Percentiles rank a stretch among this genome's conserved stretches.
These are phyloP conservation scores for Rhopalosiphum nymphaeae DNA, from an alignment of 2,888 invertebrate genomes.

Conservation along the genomic window DNA sequence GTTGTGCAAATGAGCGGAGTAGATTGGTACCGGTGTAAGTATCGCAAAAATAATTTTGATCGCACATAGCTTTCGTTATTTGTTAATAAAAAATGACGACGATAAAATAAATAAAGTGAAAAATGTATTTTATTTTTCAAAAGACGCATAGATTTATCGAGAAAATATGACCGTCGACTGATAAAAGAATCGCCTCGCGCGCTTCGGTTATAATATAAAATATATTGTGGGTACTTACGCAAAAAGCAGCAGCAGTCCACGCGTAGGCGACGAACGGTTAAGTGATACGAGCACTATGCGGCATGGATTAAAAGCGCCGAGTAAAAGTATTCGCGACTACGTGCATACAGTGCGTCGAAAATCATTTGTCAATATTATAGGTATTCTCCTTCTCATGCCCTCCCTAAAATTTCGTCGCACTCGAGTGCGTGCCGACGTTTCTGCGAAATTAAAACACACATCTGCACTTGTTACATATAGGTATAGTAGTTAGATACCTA, in stretches of 20 bases:
- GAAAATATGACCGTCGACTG: not conserved
- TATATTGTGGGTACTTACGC: not conserved
- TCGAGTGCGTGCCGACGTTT: not conserved
- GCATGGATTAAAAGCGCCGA: not conserved
- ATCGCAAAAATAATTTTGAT: not conserved
- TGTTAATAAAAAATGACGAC: not conserved
- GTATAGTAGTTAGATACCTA: not conserved
- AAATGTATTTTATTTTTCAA: not conserved
- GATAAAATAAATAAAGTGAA: not conserved
- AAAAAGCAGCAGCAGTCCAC: not conserved
- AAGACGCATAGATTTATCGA: not conserved
- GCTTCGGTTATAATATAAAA: not conserved
- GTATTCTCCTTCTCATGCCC: constrained; percentile 10
- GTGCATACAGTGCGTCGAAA: too few species aligned
- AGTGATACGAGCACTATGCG: not conserved
- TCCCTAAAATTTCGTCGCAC: not conserved
- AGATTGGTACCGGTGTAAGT: not conserved
- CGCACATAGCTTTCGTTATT: not conserved
- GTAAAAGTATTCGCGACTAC: not conserved
- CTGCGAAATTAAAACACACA: not conserved
- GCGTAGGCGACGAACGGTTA: not conserved
- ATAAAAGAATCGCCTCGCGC: not conserved
- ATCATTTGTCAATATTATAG: not conserved
- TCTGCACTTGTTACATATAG: not conserved
- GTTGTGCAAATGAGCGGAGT: not conserved